Evolutionary conservation across 2,797 vertebrate species (phyloP), one percentile per base, ranked within the genome.

Genomic region (Rhinophrynus dorsalis): DNA sequence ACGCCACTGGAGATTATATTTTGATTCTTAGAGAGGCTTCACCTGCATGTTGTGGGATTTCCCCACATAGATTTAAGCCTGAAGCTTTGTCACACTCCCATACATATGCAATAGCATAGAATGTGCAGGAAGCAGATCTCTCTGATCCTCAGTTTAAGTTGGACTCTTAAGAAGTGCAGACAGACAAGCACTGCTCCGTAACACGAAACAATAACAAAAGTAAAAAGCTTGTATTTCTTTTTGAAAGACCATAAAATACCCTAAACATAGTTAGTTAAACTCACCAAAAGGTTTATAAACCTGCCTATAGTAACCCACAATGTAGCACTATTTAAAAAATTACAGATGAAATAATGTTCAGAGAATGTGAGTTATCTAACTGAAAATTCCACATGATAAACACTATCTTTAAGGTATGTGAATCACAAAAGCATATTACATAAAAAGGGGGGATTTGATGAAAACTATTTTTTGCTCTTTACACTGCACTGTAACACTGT

Each of bases 31-130:
- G 42, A 29, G 42, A 67, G 33, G 35, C 56, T 30, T 52, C 67
- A 70, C 67, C 67, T 70, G 67, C 67, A 35, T 32, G 20, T 21
- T 26, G 38, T 37, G 67, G 67, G 67, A 62, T 70, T 70, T 62
- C 58, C 67, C 67, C 21, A n/a, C 33, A 23, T 30, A 55, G 17
- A 29, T 33, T 55, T 44, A 47, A 37, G 38, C 58, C 23, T 33
- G 20, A 21, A 20, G 38, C 38, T 70, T 61, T 37, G 15, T 70
- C 2, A 23, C n/a, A 35, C 20, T 44, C 13, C 51, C 29, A 70
- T 62, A 70, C 50, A 55, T 54, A 55, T 32, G 67, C 58, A 62
- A 44, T 15, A 37, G 57, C 57, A 55, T 56, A 58, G 37, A 70
- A 62, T 47, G 48, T 45, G 45, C 58, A 42, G 40, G 48, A 54